Percentiles rank a stretch among this genome's conserved stretches.
These are phyloP conservation scores for Zoanthus sansibaricus DNA, from an alignment of 92 coral and sea anemone genomes.

Conservation along the genomic window DNA sequence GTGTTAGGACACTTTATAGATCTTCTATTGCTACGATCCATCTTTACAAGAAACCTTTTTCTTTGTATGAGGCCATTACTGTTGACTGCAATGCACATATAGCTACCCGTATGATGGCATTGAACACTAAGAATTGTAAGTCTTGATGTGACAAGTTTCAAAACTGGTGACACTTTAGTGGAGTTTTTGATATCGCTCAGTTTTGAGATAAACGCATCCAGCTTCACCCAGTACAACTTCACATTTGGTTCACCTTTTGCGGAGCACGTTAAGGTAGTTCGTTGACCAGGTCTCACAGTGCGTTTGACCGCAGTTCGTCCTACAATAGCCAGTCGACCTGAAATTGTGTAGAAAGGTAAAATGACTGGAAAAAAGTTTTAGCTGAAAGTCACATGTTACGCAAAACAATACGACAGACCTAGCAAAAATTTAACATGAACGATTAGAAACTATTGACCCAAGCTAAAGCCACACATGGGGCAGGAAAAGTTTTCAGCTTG, in stretches of 20 bases:
- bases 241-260: slow-evolving; percentile 17
- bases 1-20: slow-evolving; percentile 23
- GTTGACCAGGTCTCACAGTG: background rate
- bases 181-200: slow-evolving; percentile 7
- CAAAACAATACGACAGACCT: too few relatives aligned
- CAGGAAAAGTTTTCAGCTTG: too few relatives aligned
- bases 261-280: slow-evolving; percentile 7
- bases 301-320: slow-evolving; percentile 18
- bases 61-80: slow-evolving; percentile 21
- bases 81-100: slow-evolving; percentile 33
- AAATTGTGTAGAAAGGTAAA: background rate
- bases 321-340: slow-evolving; percentile 28
- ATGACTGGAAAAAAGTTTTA: background rate
- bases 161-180: background rate
- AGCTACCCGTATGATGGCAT: slow-evolving; percentile 17
- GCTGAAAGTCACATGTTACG: background rate
- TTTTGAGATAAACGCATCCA: background rate
- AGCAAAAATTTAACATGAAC: too few relatives aligned
- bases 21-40: slow-evolving; percentile 17
- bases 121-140: slow-evolving; percentile 1
- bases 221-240: slow-evolving; percentile 3
- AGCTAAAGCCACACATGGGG: too few relatives aligned
- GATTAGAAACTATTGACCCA: too few relatives aligned
- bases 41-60: slow-evolving; percentile 10
- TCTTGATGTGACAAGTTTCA: slow-evolving; percentile 1